A percentile compares a stretch with the other conserved stretches of the same genome.
Evolutionary conservation across 2,113 vertebrate species (phyloP).

Genomic region (Centropus bengalensis): DNA sequence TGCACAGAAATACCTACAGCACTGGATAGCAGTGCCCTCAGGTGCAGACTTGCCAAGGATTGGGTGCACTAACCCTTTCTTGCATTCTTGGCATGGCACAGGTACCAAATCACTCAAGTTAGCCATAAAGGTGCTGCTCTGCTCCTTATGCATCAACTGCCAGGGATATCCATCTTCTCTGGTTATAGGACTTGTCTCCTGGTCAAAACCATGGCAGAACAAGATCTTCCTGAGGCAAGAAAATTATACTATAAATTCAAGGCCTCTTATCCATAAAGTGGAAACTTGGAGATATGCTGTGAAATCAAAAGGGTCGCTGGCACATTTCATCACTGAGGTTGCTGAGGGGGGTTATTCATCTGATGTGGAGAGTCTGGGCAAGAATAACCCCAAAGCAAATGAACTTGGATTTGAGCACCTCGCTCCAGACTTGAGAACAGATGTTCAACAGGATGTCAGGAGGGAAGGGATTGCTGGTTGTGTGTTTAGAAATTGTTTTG

Average conservation of each 20-base stretch:
- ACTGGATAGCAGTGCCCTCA: neutral
- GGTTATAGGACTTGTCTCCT: neutral
- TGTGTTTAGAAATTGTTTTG: neutral
- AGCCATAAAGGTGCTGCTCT: neutral
- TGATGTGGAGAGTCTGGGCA: neutral
- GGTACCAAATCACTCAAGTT: neutral
- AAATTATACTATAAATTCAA: neutral
- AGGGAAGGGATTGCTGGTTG: neutral
- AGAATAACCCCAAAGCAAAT: slow-evolving; percentile 9
- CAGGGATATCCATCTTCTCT: neutral
- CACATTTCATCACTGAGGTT: neutral
- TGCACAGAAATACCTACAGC: neutral
- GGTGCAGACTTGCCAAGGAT: neutral
- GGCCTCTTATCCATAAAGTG: neutral
- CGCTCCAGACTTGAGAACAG: slow-evolving; percentile 35
- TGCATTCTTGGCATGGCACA: neutral
- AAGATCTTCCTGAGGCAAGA: neutral
- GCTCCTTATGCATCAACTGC: neutral
- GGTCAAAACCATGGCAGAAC: neutral
- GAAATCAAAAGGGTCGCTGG: neutral
- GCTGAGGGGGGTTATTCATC: neutral
- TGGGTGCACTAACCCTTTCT: neutral
- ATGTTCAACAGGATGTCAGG: neutral
- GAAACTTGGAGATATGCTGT: neutral
- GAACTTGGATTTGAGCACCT: neutral